Evolutionary conservation across 1,140 invertebrate species (phyloP).

Genomic region (Dufourea novaeangliae): DNA sequence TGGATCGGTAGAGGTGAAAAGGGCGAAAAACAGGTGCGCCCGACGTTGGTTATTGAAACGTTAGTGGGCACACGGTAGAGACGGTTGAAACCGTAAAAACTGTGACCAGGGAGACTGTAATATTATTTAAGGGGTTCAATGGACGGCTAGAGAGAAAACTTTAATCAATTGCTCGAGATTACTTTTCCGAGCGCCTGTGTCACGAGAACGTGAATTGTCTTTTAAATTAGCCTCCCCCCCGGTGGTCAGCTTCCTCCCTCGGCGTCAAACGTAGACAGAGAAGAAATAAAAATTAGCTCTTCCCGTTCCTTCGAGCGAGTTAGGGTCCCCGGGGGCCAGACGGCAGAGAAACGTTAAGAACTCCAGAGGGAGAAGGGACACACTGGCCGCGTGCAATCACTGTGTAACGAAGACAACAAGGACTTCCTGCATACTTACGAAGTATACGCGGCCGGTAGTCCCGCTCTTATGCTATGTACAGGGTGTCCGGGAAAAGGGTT

Average conservation of each 20-base stretch:
- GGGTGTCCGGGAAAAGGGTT: slow-evolving; percentile 35
- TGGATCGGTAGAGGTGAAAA: slow-evolving; percentile 33
- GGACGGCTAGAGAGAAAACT: too few species aligned
- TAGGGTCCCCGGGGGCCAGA: background rate
- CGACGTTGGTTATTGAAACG: slow-evolving; percentile 69
- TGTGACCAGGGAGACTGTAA: slow-evolving; percentile 32
- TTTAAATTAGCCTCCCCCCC: too few species aligned
- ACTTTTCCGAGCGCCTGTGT: too few species aligned
- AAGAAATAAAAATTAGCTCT: background rate
- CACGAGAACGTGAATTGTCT: too few species aligned
- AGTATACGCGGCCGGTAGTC: slow-evolving; percentile 42
- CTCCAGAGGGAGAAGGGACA: slow-evolving; percentile 46
- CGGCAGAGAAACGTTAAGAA: slow-evolving; percentile 54
- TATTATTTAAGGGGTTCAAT: too few species aligned
- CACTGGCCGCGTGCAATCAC: slow-evolving; percentile 66
- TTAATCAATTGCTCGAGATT: too few species aligned
- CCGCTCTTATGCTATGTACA: slow-evolving; percentile 18
- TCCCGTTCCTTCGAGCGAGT: background rate
- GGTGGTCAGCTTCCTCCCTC: too few species aligned
- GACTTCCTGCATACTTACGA: slow-evolving; percentile 71
- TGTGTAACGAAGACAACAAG: slow-evolving; percentile 72
- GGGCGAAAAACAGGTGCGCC: slow-evolving; percentile 56
- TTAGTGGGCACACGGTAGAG: slow-evolving; percentile 62
- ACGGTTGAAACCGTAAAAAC: slow-evolving; percentile 26
- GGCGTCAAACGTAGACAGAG: too few species aligned